These are phyloP conservation scores for Atrichornis clamosus DNA, from an alignment of 2,113 vertebrate species.

Conservation along the genomic window DNA sequence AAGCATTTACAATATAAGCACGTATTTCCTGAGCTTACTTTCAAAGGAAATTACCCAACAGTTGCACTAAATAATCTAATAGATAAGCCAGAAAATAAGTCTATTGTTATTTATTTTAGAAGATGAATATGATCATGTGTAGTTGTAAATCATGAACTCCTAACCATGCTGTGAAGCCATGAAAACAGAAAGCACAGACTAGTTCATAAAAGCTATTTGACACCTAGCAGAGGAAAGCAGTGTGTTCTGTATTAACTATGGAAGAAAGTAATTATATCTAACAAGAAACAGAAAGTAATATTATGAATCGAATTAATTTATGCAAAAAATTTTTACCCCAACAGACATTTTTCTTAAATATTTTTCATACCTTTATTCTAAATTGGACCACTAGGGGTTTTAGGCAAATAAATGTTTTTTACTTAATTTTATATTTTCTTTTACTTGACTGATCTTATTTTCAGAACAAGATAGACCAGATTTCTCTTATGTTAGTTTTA, in stretches of 20 bases:
- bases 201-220: not conserved
- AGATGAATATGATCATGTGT: not conserved
- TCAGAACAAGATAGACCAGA: slow-evolving; percentile 6
- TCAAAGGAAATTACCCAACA: not conserved
- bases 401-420: not conserved
- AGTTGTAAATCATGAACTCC: slow-evolving; percentile 18
- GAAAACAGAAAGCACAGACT: not conserved
- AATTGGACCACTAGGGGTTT: not conserved
- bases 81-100: slow-evolving; percentile 14
- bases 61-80: not conserved
- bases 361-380: not conserved
- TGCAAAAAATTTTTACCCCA: not conserved
- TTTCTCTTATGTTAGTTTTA: slow-evolving; percentile 19
- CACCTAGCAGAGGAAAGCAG: not conserved
- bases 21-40: not conserved
- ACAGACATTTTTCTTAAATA: not conserved
- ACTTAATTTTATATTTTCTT: not conserved
- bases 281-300: not conserved
- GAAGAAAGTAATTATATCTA: not conserved
- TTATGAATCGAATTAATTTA: not conserved
- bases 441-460: slow-evolving; percentile 15
- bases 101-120: slow-evolving; percentile 21
- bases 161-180: not conserved
- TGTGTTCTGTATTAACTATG: not conserved
- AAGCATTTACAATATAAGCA: not conserved